Evolutionary conservation across 2,888 invertebrate species (phyloP).

Genomic region (Idaea biselata): DNA sequence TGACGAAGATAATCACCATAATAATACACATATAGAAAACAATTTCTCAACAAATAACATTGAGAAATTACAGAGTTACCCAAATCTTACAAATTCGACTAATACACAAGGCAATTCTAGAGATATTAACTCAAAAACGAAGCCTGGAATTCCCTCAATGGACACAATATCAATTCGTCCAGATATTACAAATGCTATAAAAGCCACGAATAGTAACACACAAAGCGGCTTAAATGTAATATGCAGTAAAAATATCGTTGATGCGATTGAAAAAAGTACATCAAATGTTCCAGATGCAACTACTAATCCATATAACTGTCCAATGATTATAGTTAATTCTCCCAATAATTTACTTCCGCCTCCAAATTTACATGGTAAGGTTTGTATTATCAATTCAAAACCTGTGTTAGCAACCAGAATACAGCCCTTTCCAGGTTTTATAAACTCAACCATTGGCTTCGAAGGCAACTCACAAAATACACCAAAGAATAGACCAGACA

Average conservation of each 20-base stretch:
- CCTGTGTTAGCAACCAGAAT: background rate
- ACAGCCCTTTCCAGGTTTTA: background rate
- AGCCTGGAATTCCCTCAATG: background rate
- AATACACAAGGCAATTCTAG: background rate
- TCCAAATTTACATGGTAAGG: background rate
- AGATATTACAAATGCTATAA: background rate
- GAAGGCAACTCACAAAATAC: background rate
- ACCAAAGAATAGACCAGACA: background rate
- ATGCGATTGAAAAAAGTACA: background rate
- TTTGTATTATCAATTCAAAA: background rate
- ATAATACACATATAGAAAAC: background rate
- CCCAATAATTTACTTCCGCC: background rate
- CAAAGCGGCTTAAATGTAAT: background rate
- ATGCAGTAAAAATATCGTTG: background rate
- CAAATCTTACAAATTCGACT: background rate
- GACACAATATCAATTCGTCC: background rate
- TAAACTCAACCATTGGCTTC: background rate
- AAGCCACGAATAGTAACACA: background rate
- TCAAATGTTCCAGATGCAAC: background rate
- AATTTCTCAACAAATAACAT: background rate
- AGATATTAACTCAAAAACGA: background rate
- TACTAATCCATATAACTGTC: background rate
- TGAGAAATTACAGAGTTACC: background rate
- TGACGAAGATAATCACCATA: background rate
- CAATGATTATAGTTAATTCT: background rate